phyloP scores from a whole-genome alignment of 1,140 invertebrate species.

The Euglossa dilemma region DNA sequence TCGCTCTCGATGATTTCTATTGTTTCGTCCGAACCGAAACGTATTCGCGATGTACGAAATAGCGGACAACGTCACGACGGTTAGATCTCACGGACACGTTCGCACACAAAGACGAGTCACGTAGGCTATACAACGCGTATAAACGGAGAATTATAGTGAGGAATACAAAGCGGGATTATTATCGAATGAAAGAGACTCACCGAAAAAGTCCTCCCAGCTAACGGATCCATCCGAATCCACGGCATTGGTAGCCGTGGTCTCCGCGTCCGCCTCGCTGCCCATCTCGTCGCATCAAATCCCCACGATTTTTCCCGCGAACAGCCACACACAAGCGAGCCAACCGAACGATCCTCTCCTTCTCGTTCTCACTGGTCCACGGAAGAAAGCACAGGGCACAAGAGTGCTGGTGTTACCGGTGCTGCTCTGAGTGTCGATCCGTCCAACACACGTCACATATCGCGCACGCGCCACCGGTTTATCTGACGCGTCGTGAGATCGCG shows the following conservation, averaged over 20 bases:
- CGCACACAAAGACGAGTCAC: not conserved
- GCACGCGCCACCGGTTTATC: not conserved
- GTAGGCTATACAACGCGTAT: not conserved
- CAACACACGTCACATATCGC: conserved; percentile 16
- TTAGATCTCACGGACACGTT: not conserved
- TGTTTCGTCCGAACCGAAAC: not conserved
- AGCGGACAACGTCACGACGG: too few species aligned
- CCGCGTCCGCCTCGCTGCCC: conserved; percentile 70
- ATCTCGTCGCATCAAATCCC: conserved; percentile 51
- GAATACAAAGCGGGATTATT: not conserved
- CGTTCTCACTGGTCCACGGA: conserved; percentile 16
- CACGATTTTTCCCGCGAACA: not conserved
- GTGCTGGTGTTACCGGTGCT: not conserved
- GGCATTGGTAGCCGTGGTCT: conserved; percentile 64
- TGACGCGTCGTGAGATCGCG: not conserved
- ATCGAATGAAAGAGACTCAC: conserved; percentile 68
- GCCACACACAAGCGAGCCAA: not conserved
- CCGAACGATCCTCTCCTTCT: not conserved
- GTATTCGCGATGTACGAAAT: not conserved
- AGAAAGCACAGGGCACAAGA: not conserved
- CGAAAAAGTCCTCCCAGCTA: conserved; percentile 84
- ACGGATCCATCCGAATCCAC: conserved; percentile 82
- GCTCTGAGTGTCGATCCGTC: not conserved
- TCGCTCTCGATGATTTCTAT: not conserved
- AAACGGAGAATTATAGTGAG: not conserved